A percentile compares a stretch with the other conserved stretches of the same genome.
phyloP scores from a whole-genome alignment of 2,888 invertebrate genomes.

The Agrypnus murinus region DNA sequence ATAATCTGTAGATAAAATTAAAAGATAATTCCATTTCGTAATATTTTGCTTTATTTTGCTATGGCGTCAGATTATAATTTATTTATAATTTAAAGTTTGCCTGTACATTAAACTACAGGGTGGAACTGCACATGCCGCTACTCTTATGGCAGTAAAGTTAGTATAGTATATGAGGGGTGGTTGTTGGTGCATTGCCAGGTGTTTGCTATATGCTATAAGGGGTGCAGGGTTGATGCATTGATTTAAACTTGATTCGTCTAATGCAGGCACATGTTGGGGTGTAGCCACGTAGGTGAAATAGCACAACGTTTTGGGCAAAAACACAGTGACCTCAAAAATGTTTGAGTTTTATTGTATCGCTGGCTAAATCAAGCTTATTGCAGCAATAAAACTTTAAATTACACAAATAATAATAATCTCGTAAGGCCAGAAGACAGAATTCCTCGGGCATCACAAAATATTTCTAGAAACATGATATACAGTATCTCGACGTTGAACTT shows the following conservation, averaged over 20 bases:
- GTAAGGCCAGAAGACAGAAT: no score
- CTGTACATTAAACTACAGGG: slow-evolving; percentile 15
- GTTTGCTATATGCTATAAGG: slow-evolving; percentile 45
- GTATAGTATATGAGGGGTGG: slow-evolving; percentile 44
- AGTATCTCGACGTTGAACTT: no score
- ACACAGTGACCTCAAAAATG: slow-evolving; percentile 38
- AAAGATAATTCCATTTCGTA: background rate
- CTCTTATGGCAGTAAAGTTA: slow-evolving; percentile 13
- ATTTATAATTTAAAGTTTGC: slow-evolving; percentile 4
- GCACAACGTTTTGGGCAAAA: slow-evolving; percentile 44
- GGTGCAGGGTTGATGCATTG: slow-evolving; percentile 50
- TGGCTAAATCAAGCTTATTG: no score
- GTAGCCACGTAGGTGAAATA: slow-evolving; percentile 51
- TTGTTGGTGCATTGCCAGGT: slow-evolving; percentile 53
- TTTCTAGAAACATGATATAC: no score
- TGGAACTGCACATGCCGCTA: slow-evolving; percentile 43
- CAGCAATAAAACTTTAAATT: no score
- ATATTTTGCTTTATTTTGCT: no score
- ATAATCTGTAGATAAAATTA: background rate
- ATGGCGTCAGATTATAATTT: background rate
- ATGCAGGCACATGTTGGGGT: slow-evolving; percentile 52
- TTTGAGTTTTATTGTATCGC: no score
- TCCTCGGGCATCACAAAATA: no score
- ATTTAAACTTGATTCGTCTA: slow-evolving; percentile 53
- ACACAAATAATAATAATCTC: no score